phyloP scores from a whole-genome alignment of 2,113 vertebrate species.

The Scartelaos histophorus region DNA sequence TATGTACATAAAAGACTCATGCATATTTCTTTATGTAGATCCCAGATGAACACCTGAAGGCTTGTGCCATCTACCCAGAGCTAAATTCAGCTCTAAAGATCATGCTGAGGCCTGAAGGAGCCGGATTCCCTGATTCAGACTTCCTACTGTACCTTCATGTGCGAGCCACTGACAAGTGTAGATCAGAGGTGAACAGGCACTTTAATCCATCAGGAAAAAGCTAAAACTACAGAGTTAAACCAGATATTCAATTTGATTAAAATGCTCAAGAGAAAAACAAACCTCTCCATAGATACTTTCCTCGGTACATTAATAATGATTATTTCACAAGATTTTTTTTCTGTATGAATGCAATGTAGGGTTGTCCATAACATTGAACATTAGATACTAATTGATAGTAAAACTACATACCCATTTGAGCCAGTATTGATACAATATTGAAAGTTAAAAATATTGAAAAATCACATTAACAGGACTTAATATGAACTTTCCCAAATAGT shows the following conservation, averaged over 20 bases:
- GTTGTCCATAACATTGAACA: too few species aligned
- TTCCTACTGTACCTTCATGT: conserved; percentile 82
- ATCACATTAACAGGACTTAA: too few species aligned
- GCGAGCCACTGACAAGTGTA: conserved; percentile 74
- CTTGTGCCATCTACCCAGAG: conserved; percentile 75
- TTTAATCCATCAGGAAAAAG: background rate
- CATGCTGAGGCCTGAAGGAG: conserved; percentile 70
- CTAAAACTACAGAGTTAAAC: background rate
- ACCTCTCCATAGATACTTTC: too few species aligned
- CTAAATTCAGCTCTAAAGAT: conserved; percentile 59
- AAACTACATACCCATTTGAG: too few species aligned
- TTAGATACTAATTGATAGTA: too few species aligned
- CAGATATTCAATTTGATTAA: too few species aligned
- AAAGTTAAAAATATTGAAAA: too few species aligned
- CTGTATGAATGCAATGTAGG: too few species aligned
- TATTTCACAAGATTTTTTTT: background rate
- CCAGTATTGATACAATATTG: too few species aligned
- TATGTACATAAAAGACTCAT: background rate
- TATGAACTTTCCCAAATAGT: too few species aligned
- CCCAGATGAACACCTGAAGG: conserved; percentile 77
- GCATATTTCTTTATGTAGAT: conserved; percentile 54
- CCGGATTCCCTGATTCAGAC: conserved; percentile 76
- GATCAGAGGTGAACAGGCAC: conserved; percentile 57
- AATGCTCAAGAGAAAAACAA: too few species aligned
- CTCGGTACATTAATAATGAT: too few species aligned